Percentiles rank a stretch among this genome's conserved stretches.
Evolutionary conservation across 2,797 vertebrate genomes (phyloP).

Genomic region (Pempheris klunzingeri): DNA sequence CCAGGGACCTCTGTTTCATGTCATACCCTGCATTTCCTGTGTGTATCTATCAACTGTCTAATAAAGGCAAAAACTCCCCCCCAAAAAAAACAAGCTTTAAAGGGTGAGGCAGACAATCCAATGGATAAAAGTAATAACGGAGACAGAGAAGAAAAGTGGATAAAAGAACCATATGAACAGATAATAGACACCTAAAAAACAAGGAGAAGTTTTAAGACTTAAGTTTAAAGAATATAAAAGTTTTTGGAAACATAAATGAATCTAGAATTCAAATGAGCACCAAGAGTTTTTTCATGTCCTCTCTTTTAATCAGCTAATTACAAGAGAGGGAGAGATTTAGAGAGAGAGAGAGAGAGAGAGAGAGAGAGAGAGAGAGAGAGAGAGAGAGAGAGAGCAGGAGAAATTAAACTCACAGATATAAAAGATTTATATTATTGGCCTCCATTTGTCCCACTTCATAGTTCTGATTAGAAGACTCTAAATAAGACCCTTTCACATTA

Average conservation of each 20-base stretch:
- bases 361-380: slow-evolving; percentile 12
- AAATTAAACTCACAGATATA: slow-evolving; percentile 45
- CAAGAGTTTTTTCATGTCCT: slow-evolving; percentile 4
- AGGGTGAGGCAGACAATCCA: not conserved
- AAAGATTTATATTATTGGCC: slow-evolving; percentile 56
- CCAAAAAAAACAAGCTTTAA: not conserved
- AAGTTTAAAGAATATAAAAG: not conserved
- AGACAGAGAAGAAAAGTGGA: not conserved
- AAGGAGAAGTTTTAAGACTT: not conserved
- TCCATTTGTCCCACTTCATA: slow-evolving; percentile 34
- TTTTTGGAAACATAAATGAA: not conserved
- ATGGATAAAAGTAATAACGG: not conserved
- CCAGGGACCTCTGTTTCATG: slow-evolving; percentile 1
- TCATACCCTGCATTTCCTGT: not conserved
- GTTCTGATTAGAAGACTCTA: slow-evolving; percentile 48
- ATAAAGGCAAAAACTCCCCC: not conserved
- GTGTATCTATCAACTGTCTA: not conserved
- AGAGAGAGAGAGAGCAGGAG: slow-evolving; percentile 22
- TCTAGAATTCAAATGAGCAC: slow-evolving; percentile 25
- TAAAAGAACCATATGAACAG: not conserved
- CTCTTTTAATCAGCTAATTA: slow-evolving; percentile 61
- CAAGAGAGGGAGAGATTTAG: slow-evolving; percentile 22
- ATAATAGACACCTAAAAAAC: not conserved
- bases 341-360: slow-evolving; percentile 17
- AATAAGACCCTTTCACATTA: slow-evolving; percentile 54